A percentile compares a stretch with the other conserved stretches of the same genome.
These are phyloP conservation scores for Cephus spinipes DNA, from an alignment of 2,888 invertebrate genomes.

Conservation along the genomic window DNA sequence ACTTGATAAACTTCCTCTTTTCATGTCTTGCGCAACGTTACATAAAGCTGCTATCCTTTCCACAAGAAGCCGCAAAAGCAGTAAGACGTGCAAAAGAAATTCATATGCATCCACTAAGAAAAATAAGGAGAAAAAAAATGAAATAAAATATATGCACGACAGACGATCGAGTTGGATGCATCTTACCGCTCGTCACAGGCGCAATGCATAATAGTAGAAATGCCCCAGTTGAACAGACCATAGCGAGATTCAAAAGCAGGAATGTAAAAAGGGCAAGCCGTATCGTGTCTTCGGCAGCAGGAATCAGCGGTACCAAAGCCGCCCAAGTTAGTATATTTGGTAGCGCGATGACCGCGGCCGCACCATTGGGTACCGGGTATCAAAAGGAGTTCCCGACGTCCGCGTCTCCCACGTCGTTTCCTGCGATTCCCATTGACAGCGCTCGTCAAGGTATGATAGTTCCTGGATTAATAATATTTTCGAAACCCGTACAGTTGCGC, in stretches of 20 bases:
- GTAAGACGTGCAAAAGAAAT: neutral
- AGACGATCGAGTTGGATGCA: neutral
- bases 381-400: constrained; percentile 76
- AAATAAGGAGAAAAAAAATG: neutral
- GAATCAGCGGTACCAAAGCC: constrained; percentile 85
- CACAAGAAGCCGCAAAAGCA: neutral
- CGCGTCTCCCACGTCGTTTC: constrained; percentile 67
- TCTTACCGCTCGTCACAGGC: constrained; percentile 90
- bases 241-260: constrained; percentile 86
- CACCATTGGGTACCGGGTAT: constrained; percentile 96
- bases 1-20: neutral
- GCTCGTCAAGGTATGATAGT: constrained; percentile 23
- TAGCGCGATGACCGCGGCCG: constrained; percentile 87
- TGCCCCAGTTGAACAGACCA: constrained; percentile 88
- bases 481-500: constrained; percentile 23
- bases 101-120: neutral
- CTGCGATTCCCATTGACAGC: neutral
- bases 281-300: constrained; percentile 88
- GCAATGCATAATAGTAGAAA: constrained; percentile 93
- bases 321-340: constrained; percentile 85
- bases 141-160: neutral
- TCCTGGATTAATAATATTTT: constrained; percentile 26
- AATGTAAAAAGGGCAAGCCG: constrained; percentile 86
- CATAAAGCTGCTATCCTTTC: neutral
- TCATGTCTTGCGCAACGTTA: neutral